Evolutionary conservation across 2,113 vertebrate species (phyloP).

Genomic region (Bostrychus sinensis): DNA sequence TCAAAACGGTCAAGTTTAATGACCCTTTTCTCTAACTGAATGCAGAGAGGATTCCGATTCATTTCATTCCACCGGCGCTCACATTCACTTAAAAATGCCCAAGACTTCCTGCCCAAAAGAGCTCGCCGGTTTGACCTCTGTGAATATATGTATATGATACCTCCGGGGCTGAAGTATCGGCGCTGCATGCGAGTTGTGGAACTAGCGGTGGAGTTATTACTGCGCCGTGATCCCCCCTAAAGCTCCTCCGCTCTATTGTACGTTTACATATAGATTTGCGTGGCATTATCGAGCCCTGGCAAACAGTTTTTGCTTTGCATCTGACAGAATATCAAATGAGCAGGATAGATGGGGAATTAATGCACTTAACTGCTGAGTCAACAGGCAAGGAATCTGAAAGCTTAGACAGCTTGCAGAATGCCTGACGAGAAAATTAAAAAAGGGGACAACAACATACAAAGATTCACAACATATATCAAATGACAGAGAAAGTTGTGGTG

Average conservation of each 20-base stretch:
- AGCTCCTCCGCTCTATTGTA: constrained; percentile 47
- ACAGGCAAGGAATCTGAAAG: constrained; percentile 56
- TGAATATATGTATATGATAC: constrained; percentile 60
- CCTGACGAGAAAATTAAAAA: constrained; percentile 68
- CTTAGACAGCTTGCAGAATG: constrained; percentile 59
- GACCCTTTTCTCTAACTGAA: constrained; percentile 52
- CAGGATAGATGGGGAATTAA: constrained; percentile 56
- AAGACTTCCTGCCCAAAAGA: constrained; percentile 22
- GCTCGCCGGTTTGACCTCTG: constrained; percentile 40
- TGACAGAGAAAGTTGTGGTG: constrained; percentile 30
- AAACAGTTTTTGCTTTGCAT: constrained; percentile 54
- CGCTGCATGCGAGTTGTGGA: constrained; percentile 24
- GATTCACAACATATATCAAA: constrained; percentile 35
- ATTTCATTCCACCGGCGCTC: constrained; percentile 49
- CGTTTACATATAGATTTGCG: constrained; percentile 67
- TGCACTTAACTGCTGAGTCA: constrained; percentile 76
- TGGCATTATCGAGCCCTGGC: constrained; percentile 49
- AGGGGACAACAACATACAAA: constrained; percentile 36
- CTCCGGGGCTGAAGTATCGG: constrained; percentile 24
- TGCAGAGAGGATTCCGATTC: constrained; percentile 58
- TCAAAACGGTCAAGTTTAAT: constrained; percentile 45
- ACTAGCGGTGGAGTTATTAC: constrained; percentile 37
- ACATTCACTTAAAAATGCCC: constrained; percentile 40
- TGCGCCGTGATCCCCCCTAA: constrained; percentile 38
- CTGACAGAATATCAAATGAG: constrained; percentile 54